Evolutionary conservation across 2,888 invertebrate genomes (phyloP), one percentile per base, ranked within the genome.

Genomic region (Bimastos eiseni): DNA sequence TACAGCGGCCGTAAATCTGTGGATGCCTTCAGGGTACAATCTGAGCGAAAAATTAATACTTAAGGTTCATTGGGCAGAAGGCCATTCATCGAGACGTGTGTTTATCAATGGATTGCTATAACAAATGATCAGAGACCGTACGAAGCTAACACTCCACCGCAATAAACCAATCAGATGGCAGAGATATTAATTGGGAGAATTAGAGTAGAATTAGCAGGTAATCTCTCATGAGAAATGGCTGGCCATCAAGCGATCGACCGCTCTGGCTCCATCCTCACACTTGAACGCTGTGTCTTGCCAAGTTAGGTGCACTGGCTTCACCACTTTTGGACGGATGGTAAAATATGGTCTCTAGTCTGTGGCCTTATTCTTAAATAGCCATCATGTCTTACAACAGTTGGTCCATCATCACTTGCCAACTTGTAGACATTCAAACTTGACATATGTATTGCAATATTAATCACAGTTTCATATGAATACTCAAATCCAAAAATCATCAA

Each of bases 161-260:
- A 70, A 70, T 70, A 70, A 70, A 70, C 70, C 70, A n/a, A 70
- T 70, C 70, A n/a, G 17, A 30, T 11, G 5, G 5, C n/a, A 70
- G 70, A 70, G 70, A 70, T 70, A 70, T 70, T 70, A 70, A 70
- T 70, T 70, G 70, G 70, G 70, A 70, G 70, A 70, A 70, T 70
- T n/a, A 70, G 5, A n/a, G 70, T 30, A 30, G n/a, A 70, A 70
- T 70, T n/a, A 70, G 70, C 70, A 30, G 70, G 70, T 70, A 70
- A 70, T 70, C 70, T 70, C n/a, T 70, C 30, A n/a, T 70, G 30
- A n/a, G 70, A 70, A n/a, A n/a, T 13, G 8, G n/a, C 70, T n/a
- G 70, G 0, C 70, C 70, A 70, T 70, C 70, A 70, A n/a, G n/a
- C 11, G 8, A n/a, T n/a, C 0, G 70, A 70, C 70, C 70, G 8